phyloP scores from a whole-genome alignment of 2,113 vertebrate species.

The Hemiprocne comata region DNA sequence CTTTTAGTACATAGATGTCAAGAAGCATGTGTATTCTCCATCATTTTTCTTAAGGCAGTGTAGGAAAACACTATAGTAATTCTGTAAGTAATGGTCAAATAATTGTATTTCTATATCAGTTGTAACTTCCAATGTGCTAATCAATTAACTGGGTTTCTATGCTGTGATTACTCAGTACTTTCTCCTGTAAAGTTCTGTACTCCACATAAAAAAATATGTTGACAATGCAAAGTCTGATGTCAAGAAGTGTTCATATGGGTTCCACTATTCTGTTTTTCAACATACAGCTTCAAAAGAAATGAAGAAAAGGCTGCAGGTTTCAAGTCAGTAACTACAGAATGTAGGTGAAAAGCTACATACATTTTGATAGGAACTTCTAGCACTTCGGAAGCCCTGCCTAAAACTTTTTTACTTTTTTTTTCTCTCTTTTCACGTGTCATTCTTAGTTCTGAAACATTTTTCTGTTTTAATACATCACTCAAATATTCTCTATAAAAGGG shows the following conservation, averaged over 20 bases:
- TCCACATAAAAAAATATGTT: not conserved
- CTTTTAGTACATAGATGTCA: not conserved
- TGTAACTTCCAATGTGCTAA: not conserved
- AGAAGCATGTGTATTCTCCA: not conserved
- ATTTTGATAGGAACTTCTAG: not conserved
- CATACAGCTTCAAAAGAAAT: not conserved
- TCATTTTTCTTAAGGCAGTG: not conserved
- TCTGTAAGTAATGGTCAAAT: not conserved
- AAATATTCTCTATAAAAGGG: constrained; percentile 10
- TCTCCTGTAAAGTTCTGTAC: not conserved
- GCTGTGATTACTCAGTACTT: not conserved
- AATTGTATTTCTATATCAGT: not conserved
- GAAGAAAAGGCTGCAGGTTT: not conserved
- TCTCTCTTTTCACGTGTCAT: not conserved
- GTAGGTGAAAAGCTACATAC: not conserved
- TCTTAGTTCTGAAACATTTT: not conserved
- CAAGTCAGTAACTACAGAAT: not conserved
- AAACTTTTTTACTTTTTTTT: not conserved
- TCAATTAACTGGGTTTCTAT: not conserved
- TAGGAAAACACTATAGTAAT: not conserved
- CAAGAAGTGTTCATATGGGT: not conserved
- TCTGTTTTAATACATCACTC: constrained; percentile 29
- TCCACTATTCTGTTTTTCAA: not conserved
- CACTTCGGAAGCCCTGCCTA: not conserved
- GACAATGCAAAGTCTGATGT: not conserved